Evolutionary conservation across 2,888 invertebrate genomes (phyloP).

Genomic region (Girardia tigrina): DNA sequence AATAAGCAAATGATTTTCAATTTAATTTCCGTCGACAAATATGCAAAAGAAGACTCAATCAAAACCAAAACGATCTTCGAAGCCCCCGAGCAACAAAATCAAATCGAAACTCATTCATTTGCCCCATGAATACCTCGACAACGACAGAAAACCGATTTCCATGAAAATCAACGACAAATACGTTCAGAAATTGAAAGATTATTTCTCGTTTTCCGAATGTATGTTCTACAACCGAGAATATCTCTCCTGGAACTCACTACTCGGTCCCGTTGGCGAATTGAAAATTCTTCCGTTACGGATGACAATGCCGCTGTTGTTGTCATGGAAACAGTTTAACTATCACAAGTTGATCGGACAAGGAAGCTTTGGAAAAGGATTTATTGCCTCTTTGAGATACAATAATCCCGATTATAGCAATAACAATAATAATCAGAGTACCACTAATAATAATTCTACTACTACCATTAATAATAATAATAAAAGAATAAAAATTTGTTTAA

Average conservation of each 20-base stretch:
- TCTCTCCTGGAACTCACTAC: neutral
- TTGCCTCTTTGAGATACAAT: neutral
- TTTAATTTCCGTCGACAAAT: too few species aligned
- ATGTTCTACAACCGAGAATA: neutral
- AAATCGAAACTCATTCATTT: neutral
- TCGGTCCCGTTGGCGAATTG: neutral
- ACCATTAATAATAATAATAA: neutral
- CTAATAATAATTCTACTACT: too few species aligned
- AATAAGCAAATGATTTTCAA: too few species aligned
- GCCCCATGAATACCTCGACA: neutral
- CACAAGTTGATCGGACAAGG: constrained; percentile 3
- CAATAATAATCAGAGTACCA: too few species aligned
- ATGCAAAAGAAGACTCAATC: neutral
- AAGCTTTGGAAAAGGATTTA: neutral
- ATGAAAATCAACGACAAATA: neutral
- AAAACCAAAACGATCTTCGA: neutral
- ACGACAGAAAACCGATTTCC: neutral
- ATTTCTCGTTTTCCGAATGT: neutral
- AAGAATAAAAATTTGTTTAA: constrained; percentile 23
- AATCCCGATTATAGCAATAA: too few species aligned
- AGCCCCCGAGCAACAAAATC: neutral
- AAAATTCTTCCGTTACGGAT: neutral
- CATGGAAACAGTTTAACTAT: neutral
- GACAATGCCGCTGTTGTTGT: neutral
- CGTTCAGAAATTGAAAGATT: neutral